A percentile compares a stretch with the other conserved stretches of the same genome.
Evolutionary conservation across 2,888 invertebrate species (phyloP).

Genomic region (Athetis lepigone): DNA sequence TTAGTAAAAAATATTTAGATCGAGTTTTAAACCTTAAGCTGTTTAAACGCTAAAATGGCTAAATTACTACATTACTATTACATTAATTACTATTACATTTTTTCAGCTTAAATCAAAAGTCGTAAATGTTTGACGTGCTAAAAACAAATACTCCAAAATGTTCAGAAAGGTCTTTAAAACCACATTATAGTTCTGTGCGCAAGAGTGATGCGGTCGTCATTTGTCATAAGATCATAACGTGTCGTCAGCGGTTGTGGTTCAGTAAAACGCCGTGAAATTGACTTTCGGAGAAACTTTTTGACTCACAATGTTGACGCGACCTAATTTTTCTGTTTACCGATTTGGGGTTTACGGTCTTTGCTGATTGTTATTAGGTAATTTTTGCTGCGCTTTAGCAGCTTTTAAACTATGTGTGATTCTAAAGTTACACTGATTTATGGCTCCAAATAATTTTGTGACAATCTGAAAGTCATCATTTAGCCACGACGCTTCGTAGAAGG

Average conservation of each 20-base stretch:
- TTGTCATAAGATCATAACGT: constrained; percentile 75
- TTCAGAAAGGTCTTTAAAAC: constrained; percentile 5
- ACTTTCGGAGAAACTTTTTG: constrained; percentile 79
- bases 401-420: too few relatives aligned
- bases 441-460: too few relatives aligned
- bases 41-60: too few relatives aligned
- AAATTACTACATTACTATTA: too few relatives aligned
- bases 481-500: too few relatives aligned
- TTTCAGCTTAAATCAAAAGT: neutral
- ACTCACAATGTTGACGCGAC: constrained; percentile 64
- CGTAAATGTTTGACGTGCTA: neutral
- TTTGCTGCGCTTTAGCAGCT: too few relatives aligned
- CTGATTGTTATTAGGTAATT: neutral
- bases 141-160: constrained; percentile 29
- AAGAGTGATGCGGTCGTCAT: constrained; percentile 75
- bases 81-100: too few relatives aligned
- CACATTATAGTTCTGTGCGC: constrained; percentile 26
- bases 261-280: constrained; percentile 81
- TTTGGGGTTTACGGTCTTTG: neutral
- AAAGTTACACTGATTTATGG: too few relatives aligned
- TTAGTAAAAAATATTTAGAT: too few relatives aligned
- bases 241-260: constrained; percentile 76
- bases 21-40: too few relatives aligned
- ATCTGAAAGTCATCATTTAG: too few relatives aligned
- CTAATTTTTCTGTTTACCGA: constrained; percentile 55